Evolutionary conservation across 1,140 invertebrate genomes (phyloP).

Genomic region (Drosophila kepulauana): DNA sequence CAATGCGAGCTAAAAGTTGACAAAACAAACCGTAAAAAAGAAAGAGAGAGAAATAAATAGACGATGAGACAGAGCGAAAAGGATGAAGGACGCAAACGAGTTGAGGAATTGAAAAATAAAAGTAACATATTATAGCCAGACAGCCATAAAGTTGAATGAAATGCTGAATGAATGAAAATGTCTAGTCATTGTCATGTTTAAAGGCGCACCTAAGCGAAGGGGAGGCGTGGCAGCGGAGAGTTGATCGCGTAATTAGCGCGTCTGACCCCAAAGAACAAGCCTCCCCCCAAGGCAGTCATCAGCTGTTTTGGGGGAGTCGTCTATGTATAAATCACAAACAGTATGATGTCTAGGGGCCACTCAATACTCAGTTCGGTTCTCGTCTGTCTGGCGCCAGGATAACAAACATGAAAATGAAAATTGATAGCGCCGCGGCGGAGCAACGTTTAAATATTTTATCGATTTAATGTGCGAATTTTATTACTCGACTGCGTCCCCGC

Average conservation of each 20-base stretch:
- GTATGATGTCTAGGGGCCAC: constrained; percentile 46
- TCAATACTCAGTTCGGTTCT: constrained; percentile 28
- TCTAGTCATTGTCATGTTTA: constrained; percentile 58
- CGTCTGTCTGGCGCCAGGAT: constrained; percentile 51
- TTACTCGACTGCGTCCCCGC: background rate
- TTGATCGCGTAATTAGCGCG: constrained; percentile 81
- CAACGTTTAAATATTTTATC: constrained; percentile 76
- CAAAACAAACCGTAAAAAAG: constrained; percentile 63
- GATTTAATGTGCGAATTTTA: constrained; percentile 63
- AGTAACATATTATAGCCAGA: constrained; percentile 72
- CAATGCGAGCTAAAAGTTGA: constrained; percentile 57
- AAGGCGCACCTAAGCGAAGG: constrained; percentile 6
- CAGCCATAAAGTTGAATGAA: constrained; percentile 65
- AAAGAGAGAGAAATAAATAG: background rate
- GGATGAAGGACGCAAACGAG: constrained; percentile 27
- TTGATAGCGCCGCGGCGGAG: constrained; percentile 56
- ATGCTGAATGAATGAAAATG: constrained; percentile 71
- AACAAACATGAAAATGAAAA: constrained; percentile 67
- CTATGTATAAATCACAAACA: constrained; percentile 41
- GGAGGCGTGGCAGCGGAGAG: constrained; percentile 19
- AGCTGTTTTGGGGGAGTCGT: background rate
- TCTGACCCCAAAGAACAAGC: constrained; percentile 51
- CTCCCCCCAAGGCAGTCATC: background rate
- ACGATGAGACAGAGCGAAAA: constrained; percentile 10
- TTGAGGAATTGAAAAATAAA: constrained; percentile 83